phyloP scores from a whole-genome alignment of 1,140 invertebrate genomes.

The Medauroidea extradentata region DNA sequence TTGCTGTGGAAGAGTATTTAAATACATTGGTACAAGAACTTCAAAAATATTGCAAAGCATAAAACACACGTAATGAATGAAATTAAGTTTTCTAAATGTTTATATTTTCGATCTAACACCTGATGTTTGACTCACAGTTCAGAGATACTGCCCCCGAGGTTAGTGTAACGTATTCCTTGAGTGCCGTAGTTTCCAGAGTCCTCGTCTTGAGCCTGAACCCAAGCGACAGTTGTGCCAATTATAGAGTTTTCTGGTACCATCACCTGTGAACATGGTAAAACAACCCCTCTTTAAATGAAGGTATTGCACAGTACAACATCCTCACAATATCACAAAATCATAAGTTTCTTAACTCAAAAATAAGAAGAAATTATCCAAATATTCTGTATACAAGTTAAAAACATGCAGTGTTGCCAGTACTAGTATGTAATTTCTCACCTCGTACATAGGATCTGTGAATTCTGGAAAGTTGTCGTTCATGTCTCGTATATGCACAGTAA shows the following conservation, averaged over 20 bases:
- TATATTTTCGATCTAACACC: neutral
- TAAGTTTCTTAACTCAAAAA: too few relatives aligned
- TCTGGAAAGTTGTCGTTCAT: slow-evolving; percentile 93
- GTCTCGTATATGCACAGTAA: slow-evolving; percentile 82
- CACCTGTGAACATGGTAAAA: too few relatives aligned
- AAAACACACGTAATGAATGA: neutral
- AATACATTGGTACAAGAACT: too few relatives aligned
- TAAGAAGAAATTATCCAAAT: too few relatives aligned
- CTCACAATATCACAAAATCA: too few relatives aligned
- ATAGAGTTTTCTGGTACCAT: slow-evolving; percentile 78
- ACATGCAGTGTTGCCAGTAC: too few relatives aligned
- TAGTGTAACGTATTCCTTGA: slow-evolving; percentile 81
- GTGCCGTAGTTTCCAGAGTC: slow-evolving; percentile 85
- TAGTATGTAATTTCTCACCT: slow-evolving; percentile 39
- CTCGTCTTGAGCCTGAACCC: slow-evolving; percentile 75
- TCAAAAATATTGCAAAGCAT: neutral
- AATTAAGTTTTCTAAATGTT: neutral
- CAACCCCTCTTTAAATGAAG: too few relatives aligned
- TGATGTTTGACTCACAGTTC: slow-evolving; percentile 63
- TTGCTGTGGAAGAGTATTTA: too few relatives aligned
- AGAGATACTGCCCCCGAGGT: slow-evolving; percentile 72
- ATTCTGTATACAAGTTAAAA: too few relatives aligned
- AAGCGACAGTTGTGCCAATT: slow-evolving; percentile 73
- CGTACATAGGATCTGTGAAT: slow-evolving; percentile 74
- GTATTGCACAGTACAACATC: too few relatives aligned